Evolutionary conservation across 2,113 vertebrate genomes (phyloP).

Genomic region (Corythaeola cristata): DNA sequence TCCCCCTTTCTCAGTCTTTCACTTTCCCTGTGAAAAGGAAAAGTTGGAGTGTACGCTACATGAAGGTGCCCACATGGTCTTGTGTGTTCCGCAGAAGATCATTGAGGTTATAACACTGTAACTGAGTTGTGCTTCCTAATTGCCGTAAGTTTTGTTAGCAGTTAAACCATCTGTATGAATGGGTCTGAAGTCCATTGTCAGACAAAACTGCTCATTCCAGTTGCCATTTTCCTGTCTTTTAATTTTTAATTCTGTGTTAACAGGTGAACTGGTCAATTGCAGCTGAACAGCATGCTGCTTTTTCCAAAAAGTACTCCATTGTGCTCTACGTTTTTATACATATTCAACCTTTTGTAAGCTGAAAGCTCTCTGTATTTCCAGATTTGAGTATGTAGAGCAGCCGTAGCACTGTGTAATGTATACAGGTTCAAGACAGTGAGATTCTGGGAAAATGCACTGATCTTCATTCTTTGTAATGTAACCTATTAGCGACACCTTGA

Average conservation of each 20-base stretch:
- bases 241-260: background rate
- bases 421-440: background rate
- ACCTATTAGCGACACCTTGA: background rate
- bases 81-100: background rate
- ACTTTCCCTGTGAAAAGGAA: background rate
- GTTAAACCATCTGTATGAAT: background rate
- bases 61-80: background rate
- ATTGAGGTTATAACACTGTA: background rate
- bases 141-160: background rate
- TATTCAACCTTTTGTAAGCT: background rate
- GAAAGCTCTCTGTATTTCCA: background rate
- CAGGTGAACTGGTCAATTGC: background rate
- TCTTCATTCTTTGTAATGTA: background rate
- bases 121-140: background rate
- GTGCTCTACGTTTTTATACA: background rate
- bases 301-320: background rate
- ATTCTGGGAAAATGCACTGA: background rate
- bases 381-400: background rate
- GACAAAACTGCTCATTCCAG: background rate
- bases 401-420: background rate
- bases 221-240: background rate
- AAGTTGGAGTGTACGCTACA: accelerated
- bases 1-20: background rate
- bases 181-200: background rate
- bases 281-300: background rate